These are phyloP conservation scores for Agrochola circellaris DNA, from an alignment of 2,888 invertebrate genomes.

Conservation along the genomic window DNA sequence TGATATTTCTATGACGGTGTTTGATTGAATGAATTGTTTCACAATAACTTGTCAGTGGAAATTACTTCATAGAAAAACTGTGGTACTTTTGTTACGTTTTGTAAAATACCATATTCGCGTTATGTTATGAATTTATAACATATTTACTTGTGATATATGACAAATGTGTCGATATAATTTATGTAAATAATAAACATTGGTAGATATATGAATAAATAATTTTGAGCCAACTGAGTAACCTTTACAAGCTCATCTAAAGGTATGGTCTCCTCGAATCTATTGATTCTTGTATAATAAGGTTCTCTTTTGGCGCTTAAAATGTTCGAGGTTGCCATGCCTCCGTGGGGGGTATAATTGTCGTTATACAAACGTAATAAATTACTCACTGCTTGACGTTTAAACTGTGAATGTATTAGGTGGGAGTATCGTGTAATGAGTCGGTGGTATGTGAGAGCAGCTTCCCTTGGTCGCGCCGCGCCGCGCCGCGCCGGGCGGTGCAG, in stretches of 20 bases:
- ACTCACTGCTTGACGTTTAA: neutral
- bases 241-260: constrained; percentile 36
- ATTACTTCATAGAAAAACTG: constrained; percentile 1
- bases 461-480: neutral
- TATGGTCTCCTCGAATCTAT: constrained; percentile 20
- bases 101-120: constrained; percentile 18
- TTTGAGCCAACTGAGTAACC: constrained; percentile 28
- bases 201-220: constrained; percentile 50
- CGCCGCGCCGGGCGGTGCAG: constrained; percentile 39
- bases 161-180: constrained; percentile 52
- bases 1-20: constrained; percentile 1
- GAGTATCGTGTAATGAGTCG: neutral
- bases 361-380: constrained; percentile 15
- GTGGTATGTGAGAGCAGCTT: neutral
- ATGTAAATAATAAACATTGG: constrained; percentile 55
- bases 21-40: constrained; percentile 4
- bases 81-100: constrained; percentile 10
- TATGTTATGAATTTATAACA: constrained; percentile 22
- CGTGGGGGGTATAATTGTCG: constrained; percentile 4
- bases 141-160: constrained; percentile 45
- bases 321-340: constrained; percentile 10
- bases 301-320: constrained; percentile 14
- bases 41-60: constrained; percentile 8
- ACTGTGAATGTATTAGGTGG: constrained; percentile 9
- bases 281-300: constrained; percentile 11